Conservation (phyloP, 2,888 invertebrate genomes). For the Chrysodeixis includens region DNA sequence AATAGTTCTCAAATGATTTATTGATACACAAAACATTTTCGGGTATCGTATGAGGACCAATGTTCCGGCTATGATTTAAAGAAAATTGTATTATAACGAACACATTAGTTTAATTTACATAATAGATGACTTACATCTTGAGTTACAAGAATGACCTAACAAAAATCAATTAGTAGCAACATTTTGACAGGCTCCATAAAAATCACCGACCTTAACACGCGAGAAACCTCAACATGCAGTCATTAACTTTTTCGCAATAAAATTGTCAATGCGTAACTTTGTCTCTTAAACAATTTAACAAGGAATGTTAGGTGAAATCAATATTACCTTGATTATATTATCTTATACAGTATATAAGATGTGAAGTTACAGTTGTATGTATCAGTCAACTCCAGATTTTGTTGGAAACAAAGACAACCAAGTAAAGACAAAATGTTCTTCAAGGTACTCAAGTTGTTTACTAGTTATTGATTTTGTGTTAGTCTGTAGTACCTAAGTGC, state of each 20-base stretch:
- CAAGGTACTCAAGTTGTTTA: slow-evolving; percentile 14
- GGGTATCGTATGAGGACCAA: too few species aligned
- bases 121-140: too few species aligned
- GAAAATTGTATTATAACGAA: too few species aligned
- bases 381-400: slow-evolving; percentile 25
- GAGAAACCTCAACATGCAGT: not conserved
- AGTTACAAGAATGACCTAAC: not conserved
- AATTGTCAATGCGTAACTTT: slow-evolving; percentile 18
- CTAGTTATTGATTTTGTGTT: not conserved
- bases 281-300: slow-evolving; percentile 27
- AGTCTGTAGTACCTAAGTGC: not conserved
- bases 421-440: slow-evolving; percentile 16
- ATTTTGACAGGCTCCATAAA: not conserved
- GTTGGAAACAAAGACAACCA: not conserved
- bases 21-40: too few species aligned
- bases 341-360: slow-evolving; percentile 39
- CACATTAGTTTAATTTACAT: too few species aligned
- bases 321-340: slow-evolving; percentile 34
- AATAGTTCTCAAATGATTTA: too few species aligned
- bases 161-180: not conserved
- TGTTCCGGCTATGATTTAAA: not conserved
- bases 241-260: slow-evolving; percentile 11
- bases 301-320: slow-evolving; percentile 34
- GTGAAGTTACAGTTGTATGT: slow-evolving; percentile 9
- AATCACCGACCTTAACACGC: slow-evolving; percentile 15